These are phyloP conservation scores for Parasteatoda lunata DNA, from an alignment of 2,888 invertebrate species.

Conservation along the genomic window DNA sequence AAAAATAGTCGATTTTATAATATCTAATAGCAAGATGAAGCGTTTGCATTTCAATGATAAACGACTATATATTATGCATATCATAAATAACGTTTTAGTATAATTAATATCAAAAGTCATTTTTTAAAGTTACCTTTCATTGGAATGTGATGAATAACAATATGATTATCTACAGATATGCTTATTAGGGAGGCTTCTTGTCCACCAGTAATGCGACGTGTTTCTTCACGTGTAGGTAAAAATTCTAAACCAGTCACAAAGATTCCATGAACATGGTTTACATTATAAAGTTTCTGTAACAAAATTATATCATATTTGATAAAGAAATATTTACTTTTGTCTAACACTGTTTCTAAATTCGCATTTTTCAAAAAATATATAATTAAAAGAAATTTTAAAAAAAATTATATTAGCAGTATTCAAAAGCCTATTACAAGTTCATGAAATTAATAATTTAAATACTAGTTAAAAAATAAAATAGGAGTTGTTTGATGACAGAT, in stretches of 20 bases:
- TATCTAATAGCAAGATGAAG: no score
- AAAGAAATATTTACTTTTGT: no score
- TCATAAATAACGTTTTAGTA: not conserved
- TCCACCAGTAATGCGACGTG: constrained; percentile 75
- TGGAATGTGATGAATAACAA: constrained; percentile 90
- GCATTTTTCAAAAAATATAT: no score
- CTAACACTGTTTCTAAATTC: no score
- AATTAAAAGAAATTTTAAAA: constrained; percentile 58
- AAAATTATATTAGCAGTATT: not conserved
- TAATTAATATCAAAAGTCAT: not conserved
- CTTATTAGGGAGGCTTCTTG: constrained; percentile 90
- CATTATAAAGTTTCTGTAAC: constrained; percentile 84
- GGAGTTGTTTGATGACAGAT: not conserved
- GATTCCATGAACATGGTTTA: constrained; percentile 91
- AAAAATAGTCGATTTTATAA: no score
- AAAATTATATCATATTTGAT: no score
- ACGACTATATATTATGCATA: no score
- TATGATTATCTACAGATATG: constrained; percentile 95
- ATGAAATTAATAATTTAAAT: no score
- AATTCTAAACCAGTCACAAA: constrained; percentile 98
- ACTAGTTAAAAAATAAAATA: not conserved
- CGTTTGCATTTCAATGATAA: no score
- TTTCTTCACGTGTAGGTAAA: constrained; percentile 78
- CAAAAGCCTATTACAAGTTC: not conserved
- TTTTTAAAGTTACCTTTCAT: constrained; percentile 66